Base-by-base conservation (phyloP, 64 coral and sea anemone genomes). In the Astreopora myriophthalma region DNA sequence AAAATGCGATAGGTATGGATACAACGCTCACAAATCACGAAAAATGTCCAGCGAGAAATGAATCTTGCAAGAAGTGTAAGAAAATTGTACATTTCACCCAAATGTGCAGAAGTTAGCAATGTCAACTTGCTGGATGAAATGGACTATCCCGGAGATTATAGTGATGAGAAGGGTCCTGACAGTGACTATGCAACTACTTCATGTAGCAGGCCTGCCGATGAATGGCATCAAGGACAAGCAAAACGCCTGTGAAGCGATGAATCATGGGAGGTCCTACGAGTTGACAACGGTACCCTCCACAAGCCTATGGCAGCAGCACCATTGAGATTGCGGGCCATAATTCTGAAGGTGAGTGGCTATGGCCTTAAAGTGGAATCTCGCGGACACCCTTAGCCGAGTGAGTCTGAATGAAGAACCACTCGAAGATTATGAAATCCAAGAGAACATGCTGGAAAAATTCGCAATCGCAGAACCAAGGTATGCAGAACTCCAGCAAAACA, bases 381-480 rank as follows among this genome's bases (percentile, higher is more conserved):
- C n/a, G n/a, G 87, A 94, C 27, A 78, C 93, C 3, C 87, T 94
- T 30, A 90, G 73, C 87, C 31, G 80, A 69, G 87, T 73, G 46
- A 86, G 61, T 34, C 42, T 86, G 6, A 72, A 89, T 63, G 86
- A 85, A 75, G 28, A 73, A 30, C 78, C 77, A 48, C 73, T 69
- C 12, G 64, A 89, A 48, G 36, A 65, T 35, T 14, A 87, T 19
- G 65, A 87, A 24, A n/a, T 91, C 35, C 36, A 81, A 80, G 65
- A 64, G 17, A 93, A 73, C 72, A 88, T 81, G 74, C 30, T 93
- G 7, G 75, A 93, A 44, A 76, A 64, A 88, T 72, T 79, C 26
- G 77, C 83, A 0, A 69, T 83, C 40, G 72, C 58, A 14, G 61
- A 88, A 57, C 63, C n/a, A 17, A 94, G 85, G 52, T 89, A 94